Conservation (phyloP, 2,888 invertebrate genomes). For the Aphidoletes aphidimyza region DNA sequence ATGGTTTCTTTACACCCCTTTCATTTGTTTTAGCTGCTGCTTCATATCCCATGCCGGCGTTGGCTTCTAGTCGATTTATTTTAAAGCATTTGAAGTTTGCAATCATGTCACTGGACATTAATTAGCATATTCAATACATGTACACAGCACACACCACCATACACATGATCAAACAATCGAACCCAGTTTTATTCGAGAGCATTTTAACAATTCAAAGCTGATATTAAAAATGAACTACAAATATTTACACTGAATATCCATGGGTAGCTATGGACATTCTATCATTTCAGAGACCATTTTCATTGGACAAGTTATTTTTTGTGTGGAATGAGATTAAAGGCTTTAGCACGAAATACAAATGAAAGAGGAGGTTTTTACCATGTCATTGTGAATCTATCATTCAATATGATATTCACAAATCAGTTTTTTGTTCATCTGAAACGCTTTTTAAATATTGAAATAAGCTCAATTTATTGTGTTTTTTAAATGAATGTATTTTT, state of each 20-base stretch:
- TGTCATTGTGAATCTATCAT: too few species aligned
- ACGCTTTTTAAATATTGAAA: background rate
- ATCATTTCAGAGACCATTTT: background rate
- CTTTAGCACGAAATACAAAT: too few species aligned
- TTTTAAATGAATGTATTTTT: background rate
- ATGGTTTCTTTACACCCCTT: too few species aligned
- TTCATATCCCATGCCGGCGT: too few species aligned
- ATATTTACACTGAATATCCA: background rate
- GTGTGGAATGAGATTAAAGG: too few species aligned
- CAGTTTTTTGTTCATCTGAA: background rate
- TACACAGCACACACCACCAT: background rate
- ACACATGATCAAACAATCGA: background rate
- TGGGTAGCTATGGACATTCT: background rate
- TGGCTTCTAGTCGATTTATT: background rate
- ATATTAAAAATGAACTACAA: background rate
- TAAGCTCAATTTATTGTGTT: background rate
- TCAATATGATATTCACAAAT: too few species aligned
- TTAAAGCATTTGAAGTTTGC: background rate
- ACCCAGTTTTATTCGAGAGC: too few species aligned
- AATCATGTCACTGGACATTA: background rate
- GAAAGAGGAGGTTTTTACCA: too few species aligned
- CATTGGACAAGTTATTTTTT: background rate
- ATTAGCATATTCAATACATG: background rate
- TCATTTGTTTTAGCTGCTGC: too few species aligned
- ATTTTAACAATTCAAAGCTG: background rate